Evolutionary conservation across 2,113 vertebrate species (phyloP).

Genomic region (Atractosteus spatula): DNA sequence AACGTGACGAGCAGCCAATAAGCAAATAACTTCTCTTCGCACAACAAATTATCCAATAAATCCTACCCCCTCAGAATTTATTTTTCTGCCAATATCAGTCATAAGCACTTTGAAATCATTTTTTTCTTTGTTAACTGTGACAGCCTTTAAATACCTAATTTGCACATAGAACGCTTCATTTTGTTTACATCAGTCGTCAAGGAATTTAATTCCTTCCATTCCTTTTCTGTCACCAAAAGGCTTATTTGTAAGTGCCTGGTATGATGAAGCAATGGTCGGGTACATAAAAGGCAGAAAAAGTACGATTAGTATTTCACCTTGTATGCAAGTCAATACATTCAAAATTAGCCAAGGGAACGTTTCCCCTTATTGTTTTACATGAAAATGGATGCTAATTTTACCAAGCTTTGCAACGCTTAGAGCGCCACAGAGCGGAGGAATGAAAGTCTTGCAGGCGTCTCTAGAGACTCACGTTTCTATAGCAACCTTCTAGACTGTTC

Average conservation of each 20-base stretch:
- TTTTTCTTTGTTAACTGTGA: constrained; percentile 27
- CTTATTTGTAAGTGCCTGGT: neutral
- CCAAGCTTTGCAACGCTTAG: constrained; percentile 42
- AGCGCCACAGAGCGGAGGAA: constrained; percentile 54
- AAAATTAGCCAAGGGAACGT: constrained; percentile 32
- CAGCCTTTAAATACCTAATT: constrained; percentile 6
- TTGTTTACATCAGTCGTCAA: constrained; percentile 8
- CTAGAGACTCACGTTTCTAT: constrained; percentile 76
- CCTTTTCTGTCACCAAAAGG: neutral
- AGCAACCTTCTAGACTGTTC: constrained; percentile 83
- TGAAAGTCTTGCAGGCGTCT: constrained; percentile 42
- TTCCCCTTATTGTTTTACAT: constrained; percentile 24
- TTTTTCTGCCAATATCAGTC: neutral
- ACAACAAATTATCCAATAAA: neutral
- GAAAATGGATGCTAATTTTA: constrained; percentile 26
- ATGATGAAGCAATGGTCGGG: neutral
- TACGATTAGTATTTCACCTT: constrained; percentile 7
- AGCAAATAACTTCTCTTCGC: neutral
- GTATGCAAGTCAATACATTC: constrained; percentile 5
- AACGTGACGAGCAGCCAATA: neutral
- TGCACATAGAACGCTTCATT: constrained; percentile 34
- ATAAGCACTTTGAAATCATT: neutral
- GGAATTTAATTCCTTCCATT: neutral
- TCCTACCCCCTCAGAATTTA: neutral
- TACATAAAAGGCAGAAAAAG: neutral